Evolutionary conservation across 1,140 invertebrate species (phyloP).

Genomic region (Hyposmocoma kahamanoa): DNA sequence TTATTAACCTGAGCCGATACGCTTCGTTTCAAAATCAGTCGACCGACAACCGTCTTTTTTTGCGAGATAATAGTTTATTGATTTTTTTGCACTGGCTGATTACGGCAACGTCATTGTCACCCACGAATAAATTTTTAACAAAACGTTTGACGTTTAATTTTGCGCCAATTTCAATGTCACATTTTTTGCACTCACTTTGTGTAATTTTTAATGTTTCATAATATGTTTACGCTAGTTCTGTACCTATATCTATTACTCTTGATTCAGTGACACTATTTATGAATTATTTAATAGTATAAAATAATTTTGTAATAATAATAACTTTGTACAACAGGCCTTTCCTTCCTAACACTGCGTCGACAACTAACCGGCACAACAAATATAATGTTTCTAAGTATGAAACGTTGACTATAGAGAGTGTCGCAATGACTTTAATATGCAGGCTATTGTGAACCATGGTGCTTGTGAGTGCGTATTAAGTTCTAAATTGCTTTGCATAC

Average conservation of each 20-base stretch:
- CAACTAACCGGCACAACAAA: slow-evolving; percentile 59
- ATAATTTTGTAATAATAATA: no score
- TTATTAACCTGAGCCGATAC: background rate
- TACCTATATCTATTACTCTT: no score
- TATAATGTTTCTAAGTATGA: slow-evolving; percentile 66
- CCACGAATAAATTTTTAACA: slow-evolving; percentile 4
- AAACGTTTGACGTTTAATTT: no score
- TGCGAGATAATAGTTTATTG: background rate
- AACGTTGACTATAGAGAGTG: slow-evolving; percentile 52
- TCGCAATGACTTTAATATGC: slow-evolving; percentile 32
- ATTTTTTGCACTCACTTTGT: background rate
- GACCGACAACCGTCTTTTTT: slow-evolving; percentile 1
- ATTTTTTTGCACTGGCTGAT: background rate
- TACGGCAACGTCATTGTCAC: background rate
- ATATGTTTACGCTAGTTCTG: no score
- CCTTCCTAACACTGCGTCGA: slow-evolving; percentile 51
- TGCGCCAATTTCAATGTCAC: no score
- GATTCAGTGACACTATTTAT: no score
- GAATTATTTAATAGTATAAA: no score
- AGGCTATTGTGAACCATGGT: background rate
- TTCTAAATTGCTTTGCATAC: no score
- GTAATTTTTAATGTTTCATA: no score
- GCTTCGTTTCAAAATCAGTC: slow-evolving; percentile 14
- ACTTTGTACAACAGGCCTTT: slow-evolving; percentile 50
- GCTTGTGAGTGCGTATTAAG: no score